phyloP scores from a whole-genome alignment of 2,888 invertebrate genomes.

The Phengaris arion region DNA sequence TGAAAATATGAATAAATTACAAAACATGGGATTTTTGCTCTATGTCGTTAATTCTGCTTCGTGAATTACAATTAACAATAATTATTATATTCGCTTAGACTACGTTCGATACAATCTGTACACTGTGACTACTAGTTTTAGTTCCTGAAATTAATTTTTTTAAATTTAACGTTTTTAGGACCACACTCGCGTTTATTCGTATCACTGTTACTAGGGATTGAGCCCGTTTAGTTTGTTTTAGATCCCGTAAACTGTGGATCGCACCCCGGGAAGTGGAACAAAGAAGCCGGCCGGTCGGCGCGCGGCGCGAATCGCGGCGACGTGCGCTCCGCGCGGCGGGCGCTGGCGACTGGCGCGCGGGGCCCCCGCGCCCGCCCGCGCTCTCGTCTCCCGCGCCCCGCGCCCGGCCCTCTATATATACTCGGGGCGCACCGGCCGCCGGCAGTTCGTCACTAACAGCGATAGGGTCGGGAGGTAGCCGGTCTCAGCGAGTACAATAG shows the following conservation, averaged over 20 bases:
- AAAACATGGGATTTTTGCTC: background rate
- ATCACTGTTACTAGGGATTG: background rate
- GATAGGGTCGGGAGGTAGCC: conserved; percentile 70
- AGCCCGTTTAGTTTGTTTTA: background rate
- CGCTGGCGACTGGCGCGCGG: conserved; percentile 68
- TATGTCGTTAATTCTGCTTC: background rate
- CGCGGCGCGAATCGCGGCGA: conserved; percentile 45
- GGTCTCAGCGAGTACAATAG: conserved; percentile 56
- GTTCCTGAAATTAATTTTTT: background rate
- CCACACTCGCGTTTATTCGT: background rate
- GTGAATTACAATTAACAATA: background rate
- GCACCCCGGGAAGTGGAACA: conserved; percentile 56
- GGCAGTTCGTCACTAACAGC: conserved; percentile 76
- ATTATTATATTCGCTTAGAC: background rate
- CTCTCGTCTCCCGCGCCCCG: conserved; percentile 61
- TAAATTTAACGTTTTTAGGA: background rate
- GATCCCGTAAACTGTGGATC: conserved; percentile 34
- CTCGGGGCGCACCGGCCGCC: conserved; percentile 58
- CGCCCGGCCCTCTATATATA: conserved; percentile 72
- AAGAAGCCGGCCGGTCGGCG: conserved; percentile 77
- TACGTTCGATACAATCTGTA: background rate
- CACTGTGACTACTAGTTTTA: background rate
- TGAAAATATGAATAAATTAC: conserved; percentile 23
- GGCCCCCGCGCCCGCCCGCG: conserved; percentile 65
- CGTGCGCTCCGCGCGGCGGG: conserved; percentile 51